These are phyloP conservation scores for Halisarca cf. caerulea DNA, from an alignment of 37 sponge, comb jelly and placozoan species.

Conservation along the genomic window DNA sequence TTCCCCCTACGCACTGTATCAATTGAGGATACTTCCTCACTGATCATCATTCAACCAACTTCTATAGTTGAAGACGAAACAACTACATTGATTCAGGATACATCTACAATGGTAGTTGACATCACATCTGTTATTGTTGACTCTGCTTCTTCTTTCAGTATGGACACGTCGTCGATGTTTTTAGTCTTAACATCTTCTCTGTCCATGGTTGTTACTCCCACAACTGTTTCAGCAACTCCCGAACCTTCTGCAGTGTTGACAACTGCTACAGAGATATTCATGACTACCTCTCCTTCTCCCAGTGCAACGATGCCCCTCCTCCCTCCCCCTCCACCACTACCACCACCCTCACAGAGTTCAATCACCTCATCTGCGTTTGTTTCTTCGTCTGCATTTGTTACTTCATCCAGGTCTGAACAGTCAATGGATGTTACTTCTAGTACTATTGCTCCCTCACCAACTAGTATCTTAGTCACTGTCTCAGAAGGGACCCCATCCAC, in stretches of 20 bases:
- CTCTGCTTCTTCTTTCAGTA: too few relatives aligned
- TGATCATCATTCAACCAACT: too few relatives aligned
- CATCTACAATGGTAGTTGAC: too few relatives aligned
- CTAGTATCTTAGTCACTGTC: not conserved
- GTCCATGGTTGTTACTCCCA: too few relatives aligned
- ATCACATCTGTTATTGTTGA: too few relatives aligned
- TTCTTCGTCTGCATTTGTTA: not conserved
- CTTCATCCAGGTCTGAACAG: too few relatives aligned
- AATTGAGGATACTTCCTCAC: too few relatives aligned
- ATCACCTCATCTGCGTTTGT: not conserved
- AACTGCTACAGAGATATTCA: not conserved
- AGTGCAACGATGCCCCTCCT: conserved; percentile 1
- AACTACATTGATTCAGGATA: too few relatives aligned
- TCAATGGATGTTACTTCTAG: not conserved
- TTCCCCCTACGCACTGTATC: too few relatives aligned
- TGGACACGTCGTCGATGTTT: too few relatives aligned
- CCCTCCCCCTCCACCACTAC: conserved; percentile 18
- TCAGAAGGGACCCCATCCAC: not conserved
- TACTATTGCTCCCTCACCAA: not conserved
- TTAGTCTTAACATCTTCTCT: too few relatives aligned
- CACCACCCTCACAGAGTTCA: conserved; percentile 1
- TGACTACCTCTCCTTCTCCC: not conserved
- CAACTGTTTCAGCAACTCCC: not conserved
- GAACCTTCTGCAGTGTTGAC: not conserved
- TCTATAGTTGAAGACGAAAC: too few relatives aligned